phyloP scores from a whole-genome alignment of 1,140 invertebrate species.

The Coboldia fuscipes region DNA sequence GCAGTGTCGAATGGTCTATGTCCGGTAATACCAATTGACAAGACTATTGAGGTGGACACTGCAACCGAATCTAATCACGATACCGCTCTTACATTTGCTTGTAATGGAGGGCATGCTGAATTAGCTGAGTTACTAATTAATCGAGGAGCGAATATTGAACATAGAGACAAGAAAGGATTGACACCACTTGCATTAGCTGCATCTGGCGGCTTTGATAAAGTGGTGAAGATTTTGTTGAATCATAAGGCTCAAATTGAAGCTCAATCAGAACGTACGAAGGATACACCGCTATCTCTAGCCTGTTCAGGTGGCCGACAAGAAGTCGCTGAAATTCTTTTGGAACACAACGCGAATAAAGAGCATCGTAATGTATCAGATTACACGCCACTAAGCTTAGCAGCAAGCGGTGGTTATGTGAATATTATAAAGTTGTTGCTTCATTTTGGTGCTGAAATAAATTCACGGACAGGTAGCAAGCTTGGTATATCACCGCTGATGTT shows the following conservation, averaged over 20 bases:
- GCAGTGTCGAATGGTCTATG: conserved; percentile 18
- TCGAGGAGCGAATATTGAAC: conserved; percentile 87
- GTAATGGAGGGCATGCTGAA: conserved; percentile 91
- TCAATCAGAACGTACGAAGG: conserved; percentile 95
- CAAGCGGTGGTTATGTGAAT: conserved; percentile 95
- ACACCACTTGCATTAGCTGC: conserved; percentile 93
- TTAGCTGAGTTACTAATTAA: conserved; percentile 77
- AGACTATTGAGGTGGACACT: conserved; percentile 77
- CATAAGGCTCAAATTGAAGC: conserved; percentile 91
- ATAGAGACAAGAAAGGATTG: conserved; percentile 97
- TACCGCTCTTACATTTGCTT: conserved; percentile 90
- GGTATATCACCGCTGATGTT: conserved; percentile 98
- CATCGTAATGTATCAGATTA: conserved; percentile 99
- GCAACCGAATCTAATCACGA: conserved; percentile 97
- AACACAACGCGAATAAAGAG: conserved; percentile 85
- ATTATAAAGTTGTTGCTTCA: conserved; percentile 88
- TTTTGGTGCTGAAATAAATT: conserved; percentile 95
- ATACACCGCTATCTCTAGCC: conserved; percentile 91
- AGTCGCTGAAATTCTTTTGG: conserved; percentile 83
- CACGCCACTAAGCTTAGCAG: conserved; percentile 91
- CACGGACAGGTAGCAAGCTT: conserved; percentile 86
- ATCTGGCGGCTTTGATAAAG: conserved; percentile 89
- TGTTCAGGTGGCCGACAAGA: conserved; percentile 95
- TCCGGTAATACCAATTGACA: conserved; percentile 22
- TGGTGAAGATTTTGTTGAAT: conserved; percentile 82